phyloP scores from a whole-genome alignment of 1,140 invertebrate genomes.

The Dolichoris vasculosae region DNA sequence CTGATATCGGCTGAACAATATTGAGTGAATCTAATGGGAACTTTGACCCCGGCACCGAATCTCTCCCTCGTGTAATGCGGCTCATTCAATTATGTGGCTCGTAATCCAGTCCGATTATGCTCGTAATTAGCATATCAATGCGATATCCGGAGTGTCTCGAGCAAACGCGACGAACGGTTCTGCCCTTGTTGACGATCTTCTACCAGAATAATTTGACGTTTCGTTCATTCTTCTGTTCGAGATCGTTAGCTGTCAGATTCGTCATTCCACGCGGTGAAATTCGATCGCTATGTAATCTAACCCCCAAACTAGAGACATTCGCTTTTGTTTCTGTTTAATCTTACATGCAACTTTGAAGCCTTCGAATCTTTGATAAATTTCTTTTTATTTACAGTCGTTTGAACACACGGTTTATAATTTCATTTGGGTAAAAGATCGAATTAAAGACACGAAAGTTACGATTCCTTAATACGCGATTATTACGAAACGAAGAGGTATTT shows the following conservation, averaged over 20 bases:
- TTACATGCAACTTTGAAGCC: too few relatives aligned
- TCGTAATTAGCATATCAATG: slow-evolving; percentile 47
- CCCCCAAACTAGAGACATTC: too few relatives aligned
- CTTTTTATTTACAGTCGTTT: too few relatives aligned
- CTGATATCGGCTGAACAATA: slow-evolving; percentile 53
- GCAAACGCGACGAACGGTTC: background rate
- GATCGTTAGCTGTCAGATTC: background rate
- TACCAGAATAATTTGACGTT: slow-evolving; percentile 21
- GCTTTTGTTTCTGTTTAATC: too few relatives aligned
- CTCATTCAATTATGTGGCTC: slow-evolving; percentile 59
- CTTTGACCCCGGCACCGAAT: slow-evolving; percentile 30
- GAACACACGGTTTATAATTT: too few relatives aligned
- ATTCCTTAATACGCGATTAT: too few relatives aligned
- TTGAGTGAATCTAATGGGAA: slow-evolving; percentile 61
- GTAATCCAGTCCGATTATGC: slow-evolving; percentile 57
- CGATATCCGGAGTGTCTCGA: slow-evolving; percentile 7
- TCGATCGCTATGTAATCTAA: too few relatives aligned
- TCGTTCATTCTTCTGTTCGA: background rate
- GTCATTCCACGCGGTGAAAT: too few relatives aligned
- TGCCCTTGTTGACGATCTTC: background rate
- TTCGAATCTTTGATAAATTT: too few relatives aligned
- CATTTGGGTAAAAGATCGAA: too few relatives aligned
- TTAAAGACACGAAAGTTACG: too few relatives aligned
- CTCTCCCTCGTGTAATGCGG: slow-evolving; percentile 45
- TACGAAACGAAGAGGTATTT: too few relatives aligned